phyloP scores from a whole-genome alignment of 2,797 vertebrate species.

The Danio jaintianensis region DNA sequence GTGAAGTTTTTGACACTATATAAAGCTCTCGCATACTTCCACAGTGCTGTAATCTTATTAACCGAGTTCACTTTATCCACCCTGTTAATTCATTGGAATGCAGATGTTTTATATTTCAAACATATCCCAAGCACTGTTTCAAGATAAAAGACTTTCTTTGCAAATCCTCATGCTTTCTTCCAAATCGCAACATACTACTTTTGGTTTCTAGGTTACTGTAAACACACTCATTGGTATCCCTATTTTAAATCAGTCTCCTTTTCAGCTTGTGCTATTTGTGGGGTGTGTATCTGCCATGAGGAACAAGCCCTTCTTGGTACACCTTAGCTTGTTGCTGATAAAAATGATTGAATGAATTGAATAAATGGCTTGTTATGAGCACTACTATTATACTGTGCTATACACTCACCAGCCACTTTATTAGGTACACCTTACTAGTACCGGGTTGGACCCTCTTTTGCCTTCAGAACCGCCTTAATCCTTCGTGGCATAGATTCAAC shows the following conservation, averaged over 20 bases:
- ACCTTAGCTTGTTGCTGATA: not conserved
- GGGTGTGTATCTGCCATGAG: not conserved
- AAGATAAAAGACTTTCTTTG: not conserved
- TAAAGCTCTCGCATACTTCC: not conserved
- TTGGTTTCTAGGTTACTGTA: slow-evolving; percentile 31
- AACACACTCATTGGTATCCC: slow-evolving; percentile 6
- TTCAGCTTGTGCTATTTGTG: slow-evolving; percentile 9
- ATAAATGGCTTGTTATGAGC: not conserved
- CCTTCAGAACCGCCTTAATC: too few relatives aligned
- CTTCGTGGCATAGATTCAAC: too few relatives aligned
- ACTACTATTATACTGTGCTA: not conserved
- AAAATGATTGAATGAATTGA: not conserved
- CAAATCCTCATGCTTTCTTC: slow-evolving; percentile 5
- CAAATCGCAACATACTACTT: slow-evolving; percentile 12
- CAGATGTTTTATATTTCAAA: not conserved
- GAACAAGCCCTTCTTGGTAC: not conserved
- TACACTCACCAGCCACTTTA: too few relatives aligned
- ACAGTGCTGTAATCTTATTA: not conserved
- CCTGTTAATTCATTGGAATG: not conserved
- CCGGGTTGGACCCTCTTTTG: too few relatives aligned
- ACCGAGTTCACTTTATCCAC: not conserved
- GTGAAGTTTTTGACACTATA: not conserved
- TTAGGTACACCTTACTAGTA: too few relatives aligned
- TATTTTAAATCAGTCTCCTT: slow-evolving; percentile 1
- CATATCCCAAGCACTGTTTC: not conserved